Conservation (phyloP, 2,113 vertebrate genomes). For the Hirundichthys speculiger region DNA sequence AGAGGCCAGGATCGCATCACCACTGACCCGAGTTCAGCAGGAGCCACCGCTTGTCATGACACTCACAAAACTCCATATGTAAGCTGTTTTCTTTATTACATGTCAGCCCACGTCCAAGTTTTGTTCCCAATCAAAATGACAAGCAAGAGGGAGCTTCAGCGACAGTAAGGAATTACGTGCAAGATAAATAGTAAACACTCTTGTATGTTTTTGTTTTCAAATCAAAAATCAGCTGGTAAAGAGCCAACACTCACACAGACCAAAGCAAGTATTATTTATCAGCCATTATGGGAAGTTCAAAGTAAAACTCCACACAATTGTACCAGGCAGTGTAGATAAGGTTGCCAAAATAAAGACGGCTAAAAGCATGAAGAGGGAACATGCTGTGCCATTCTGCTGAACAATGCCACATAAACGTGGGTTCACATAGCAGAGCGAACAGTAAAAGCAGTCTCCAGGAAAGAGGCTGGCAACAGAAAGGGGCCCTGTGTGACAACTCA, state of each 20-base stretch:
- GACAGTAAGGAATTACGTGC: conserved; percentile 19
- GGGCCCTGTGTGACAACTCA: conserved; percentile 55
- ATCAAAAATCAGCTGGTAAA: conserved; percentile 27
- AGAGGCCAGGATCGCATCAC: conserved; percentile 27
- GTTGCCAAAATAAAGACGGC: conserved; percentile 53
- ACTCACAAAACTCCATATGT: conserved; percentile 23
- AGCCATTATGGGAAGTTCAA: conserved; percentile 16
- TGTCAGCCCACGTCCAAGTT: conserved; percentile 68
- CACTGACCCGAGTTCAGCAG: conserved; percentile 42
- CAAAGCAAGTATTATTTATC: conserved; percentile 16
- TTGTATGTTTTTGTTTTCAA: conserved; percentile 1
- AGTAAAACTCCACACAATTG: conserved; percentile 21
- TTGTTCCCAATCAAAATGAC: conserved; percentile 58
- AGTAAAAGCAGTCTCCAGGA: conserved; percentile 59
- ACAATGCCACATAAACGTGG: conserved; percentile 58
- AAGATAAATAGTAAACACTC: conserved; percentile 14
- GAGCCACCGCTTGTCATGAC: conserved; percentile 3
- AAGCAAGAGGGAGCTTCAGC: conserved; percentile 27
- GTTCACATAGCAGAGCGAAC: conserved; percentile 31
- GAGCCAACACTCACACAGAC: conserved; percentile 43
- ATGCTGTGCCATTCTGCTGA: conserved; percentile 49
- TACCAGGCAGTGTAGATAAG: conserved; percentile 7
- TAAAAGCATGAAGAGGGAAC: conserved; percentile 47
- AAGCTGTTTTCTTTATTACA: conserved; percentile 77
- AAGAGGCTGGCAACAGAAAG: conserved; percentile 50